Base-by-base conservation (phyloP, 2,797 vertebrate genomes). In the Melanotaenia nigrans region DNA sequence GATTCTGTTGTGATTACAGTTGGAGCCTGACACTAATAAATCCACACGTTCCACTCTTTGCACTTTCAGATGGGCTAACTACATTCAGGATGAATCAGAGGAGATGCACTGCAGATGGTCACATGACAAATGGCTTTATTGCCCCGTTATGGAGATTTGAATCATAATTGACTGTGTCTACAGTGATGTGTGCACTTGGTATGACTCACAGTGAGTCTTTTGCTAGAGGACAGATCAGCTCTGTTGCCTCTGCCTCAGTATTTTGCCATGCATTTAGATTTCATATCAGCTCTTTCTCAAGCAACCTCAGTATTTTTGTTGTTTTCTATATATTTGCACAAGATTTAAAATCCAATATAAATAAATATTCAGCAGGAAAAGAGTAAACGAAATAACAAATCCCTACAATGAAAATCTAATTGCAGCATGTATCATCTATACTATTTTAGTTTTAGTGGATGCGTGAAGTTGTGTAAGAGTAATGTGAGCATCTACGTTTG, bases 91-190 rank as follows among this genome's bases (percentile, higher is more conserved):
- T 77, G 85, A 89, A 88, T 87, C 82, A 75, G 82, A 82, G 79
- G 83, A 87, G 85, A 90, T 81, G 84, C 84, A 72, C 77, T 85
- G 90, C 90, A 89, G 89, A 91, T 90, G 89, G 90, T 93, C 92
- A 94, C 92, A 90, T 93, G 93, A 91, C 91, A 85, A 87, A 89
- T 87, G 85, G 81, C 85, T 92, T 91, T 91, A 92, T 92, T 91
- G 87, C 87, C 83, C 87, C 84, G 85, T 91, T 92, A 92, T 92
- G 92, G 86, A 91, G 90, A 93, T 92, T 91, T 91, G 87, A 91
- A 88, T 92, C 85, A 86, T 93, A 92, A 93, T 90, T 84, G 92
- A 92, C 90, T 87, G 86, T 89, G 89, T 93, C 90, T 81, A 89
- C 90, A 90, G 83, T 85, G 84, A 91, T 89, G 90, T 81, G 89